Percentiles rank a stretch among this genome's conserved stretches.
These are phyloP conservation scores for Ischnura elegans DNA, from an alignment of 2,888 invertebrate species.

Conservation along the genomic window DNA sequence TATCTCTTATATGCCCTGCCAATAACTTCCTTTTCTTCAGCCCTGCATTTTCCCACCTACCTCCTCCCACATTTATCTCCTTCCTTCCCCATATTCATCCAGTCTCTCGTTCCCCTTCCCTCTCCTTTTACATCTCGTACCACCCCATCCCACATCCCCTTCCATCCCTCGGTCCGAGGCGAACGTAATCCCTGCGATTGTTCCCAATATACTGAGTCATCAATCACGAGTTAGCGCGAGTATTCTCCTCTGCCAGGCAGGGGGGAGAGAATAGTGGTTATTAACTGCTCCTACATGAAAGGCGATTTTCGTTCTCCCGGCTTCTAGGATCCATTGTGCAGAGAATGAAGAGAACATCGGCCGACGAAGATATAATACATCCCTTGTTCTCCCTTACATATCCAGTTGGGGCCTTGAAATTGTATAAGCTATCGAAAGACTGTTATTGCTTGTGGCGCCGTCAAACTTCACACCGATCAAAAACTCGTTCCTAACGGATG, in stretches of 20 bases:
- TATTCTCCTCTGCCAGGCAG: neutral
- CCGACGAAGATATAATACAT: neutral
- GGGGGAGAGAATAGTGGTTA: neutral
- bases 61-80: neutral
- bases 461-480: neutral
- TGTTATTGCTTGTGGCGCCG: neutral
- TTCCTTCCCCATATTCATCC: neutral
- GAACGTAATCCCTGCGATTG: slow-evolving; percentile 44
- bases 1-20: neutral
- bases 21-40: neutral
- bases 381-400: neutral
- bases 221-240: slow-evolving; percentile 36
- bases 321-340: slow-evolving; percentile 21
- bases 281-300: slow-evolving; percentile 37
- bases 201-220: slow-evolving; percentile 46
- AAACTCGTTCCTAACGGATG: too few species aligned
- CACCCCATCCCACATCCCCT: neutral
- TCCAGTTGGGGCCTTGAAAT: neutral
- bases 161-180: neutral
- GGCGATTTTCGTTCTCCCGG: slow-evolving; percentile 9
- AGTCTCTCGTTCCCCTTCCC: neutral
- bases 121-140: neutral
- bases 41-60: neutral
- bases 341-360: neutral
- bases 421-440: neutral